These are phyloP conservation scores for Dendroctonus ponderosae DNA, from an alignment of 1,140 invertebrate genomes.

Conservation along the genomic window DNA sequence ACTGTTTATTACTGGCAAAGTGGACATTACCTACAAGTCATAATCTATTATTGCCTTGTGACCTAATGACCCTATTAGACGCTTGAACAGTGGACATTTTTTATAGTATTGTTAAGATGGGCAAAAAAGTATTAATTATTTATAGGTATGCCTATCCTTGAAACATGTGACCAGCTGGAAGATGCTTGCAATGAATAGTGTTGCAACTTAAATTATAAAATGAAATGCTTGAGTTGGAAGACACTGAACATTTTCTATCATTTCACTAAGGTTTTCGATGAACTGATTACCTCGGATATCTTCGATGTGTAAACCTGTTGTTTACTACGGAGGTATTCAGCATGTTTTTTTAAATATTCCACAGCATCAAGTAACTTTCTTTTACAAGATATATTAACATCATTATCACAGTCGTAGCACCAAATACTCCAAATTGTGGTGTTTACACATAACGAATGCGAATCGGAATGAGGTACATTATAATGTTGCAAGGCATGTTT, in stretches of 20 bases:
- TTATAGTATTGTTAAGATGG: too few relatives aligned
- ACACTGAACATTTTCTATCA: too few relatives aligned
- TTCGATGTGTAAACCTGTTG: slow-evolving; percentile 20
- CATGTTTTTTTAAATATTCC: slow-evolving; percentile 61
- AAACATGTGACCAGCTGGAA: too few relatives aligned
- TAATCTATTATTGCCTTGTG: too few relatives aligned
- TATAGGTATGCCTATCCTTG: too few relatives aligned
- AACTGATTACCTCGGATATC: slow-evolving; percentile 7
- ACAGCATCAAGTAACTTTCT: slow-evolving; percentile 66
- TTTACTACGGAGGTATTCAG: slow-evolving; percentile 29
- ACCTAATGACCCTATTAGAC: too few relatives aligned
- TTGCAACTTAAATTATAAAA: too few relatives aligned
- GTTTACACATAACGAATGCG: slow-evolving; percentile 72
- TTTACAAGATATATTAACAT: slow-evolving; percentile 57
- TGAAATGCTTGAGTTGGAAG: too few relatives aligned
- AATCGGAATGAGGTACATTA: slow-evolving; percentile 71
- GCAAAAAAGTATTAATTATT: too few relatives aligned
- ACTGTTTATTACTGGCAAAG: background rate
- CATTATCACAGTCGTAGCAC: slow-evolving; percentile 69
- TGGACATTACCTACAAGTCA: background rate
- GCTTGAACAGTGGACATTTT: too few relatives aligned
- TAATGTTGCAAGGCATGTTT: slow-evolving; percentile 77
- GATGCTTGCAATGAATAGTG: too few relatives aligned
- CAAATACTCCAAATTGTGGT: slow-evolving; percentile 71
- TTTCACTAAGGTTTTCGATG: too few relatives aligned